Evolutionary conservation across 2,888 invertebrate genomes (phyloP), one percentile per base, ranked within the genome.

Genomic region (Tenthredo scrophulariae): DNA sequence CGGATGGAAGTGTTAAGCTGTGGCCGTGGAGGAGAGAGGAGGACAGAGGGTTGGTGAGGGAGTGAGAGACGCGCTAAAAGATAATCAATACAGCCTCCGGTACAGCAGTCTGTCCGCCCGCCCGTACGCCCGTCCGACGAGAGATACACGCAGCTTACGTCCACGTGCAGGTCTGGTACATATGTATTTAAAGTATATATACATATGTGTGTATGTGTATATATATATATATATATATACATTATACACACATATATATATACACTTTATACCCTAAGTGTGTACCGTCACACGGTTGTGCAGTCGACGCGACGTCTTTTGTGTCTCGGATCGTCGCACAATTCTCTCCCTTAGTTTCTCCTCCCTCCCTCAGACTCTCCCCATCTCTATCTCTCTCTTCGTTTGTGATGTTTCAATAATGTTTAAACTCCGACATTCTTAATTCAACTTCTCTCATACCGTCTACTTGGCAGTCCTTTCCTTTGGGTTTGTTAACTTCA

Each of bases 11-110:
- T 79, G 80, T 85, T 82, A 72, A 82, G 79, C 85, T 85, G 70
- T 79, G 85, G 77, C 70, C 85, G 43, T 37, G 84, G 54, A 43
- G 58, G 80, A 82, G 79, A 26, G 85, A 85, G 72, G 29, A 46
- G 83, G 80, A 65, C n/a, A 40, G 85, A 85, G 85, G 85, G 29
- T 77, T 50, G 80, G 13, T 33, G 85, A 85, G 74, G 50, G 86
- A 87, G 86, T 82, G 86, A 87, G 87, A 86, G 87, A 88, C 86
- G 86, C 86, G 86, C 87, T 87, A 88, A 88, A 90, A 88, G 88
- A 89, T 90, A 90, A 90, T 90, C 89, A 89, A 90, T 90, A 90
- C 87, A 87, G 87, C 87, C 86, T 85, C 86, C 86, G 84, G 82
- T 86, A 70, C 65, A 79, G 86, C 84, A 84, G 85, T 43, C 75